These are phyloP conservation scores for Spongia lamella DNA, from an alignment of 37 sponge, comb jelly and placozoan species.

Conservation along the genomic window DNA sequence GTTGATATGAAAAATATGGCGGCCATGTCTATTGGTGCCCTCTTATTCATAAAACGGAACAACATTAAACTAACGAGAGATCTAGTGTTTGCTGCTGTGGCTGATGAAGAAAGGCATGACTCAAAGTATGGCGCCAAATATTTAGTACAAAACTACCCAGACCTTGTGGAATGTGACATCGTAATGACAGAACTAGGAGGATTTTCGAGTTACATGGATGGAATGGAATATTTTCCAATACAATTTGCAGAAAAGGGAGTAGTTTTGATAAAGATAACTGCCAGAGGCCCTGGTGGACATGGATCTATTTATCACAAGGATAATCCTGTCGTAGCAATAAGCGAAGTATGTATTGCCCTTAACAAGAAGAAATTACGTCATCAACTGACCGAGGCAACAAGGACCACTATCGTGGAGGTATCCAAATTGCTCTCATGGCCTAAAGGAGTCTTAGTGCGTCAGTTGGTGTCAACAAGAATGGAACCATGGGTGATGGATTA, in stretches of 20 bases:
- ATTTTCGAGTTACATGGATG: slow-evolving; percentile 46
- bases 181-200: slow-evolving; percentile 81
- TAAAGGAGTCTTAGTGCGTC: slow-evolving; percentile 40
- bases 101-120: slow-evolving; percentile 75
- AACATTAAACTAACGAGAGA: slow-evolving; percentile 61
- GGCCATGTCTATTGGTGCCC: slow-evolving; percentile 61
- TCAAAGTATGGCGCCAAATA: slow-evolving; percentile 65
- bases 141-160: slow-evolving; percentile 69
- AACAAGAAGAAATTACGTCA: slow-evolving; percentile 48
- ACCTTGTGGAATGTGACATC: slow-evolving; percentile 71
- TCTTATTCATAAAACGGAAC: slow-evolving; percentile 59
- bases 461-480: slow-evolving; percentile 44
- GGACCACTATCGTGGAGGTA: slow-evolving; percentile 43
- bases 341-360: slow-evolving; percentile 46
- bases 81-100: slow-evolving; percentile 78
- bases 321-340: slow-evolving; percentile 70
- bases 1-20: slow-evolving; percentile 91
- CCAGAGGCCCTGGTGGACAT: slow-evolving; percentile 72
- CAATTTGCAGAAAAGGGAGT: slow-evolving; percentile 78
- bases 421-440: slow-evolving; percentile 40
- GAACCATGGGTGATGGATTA: slow-evolving; percentile 26
- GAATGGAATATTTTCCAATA: slow-evolving; percentile 49
- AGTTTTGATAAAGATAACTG: slow-evolving; percentile 46
- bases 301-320: slow-evolving; percentile 52
- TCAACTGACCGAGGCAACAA: slow-evolving; percentile 38